Base-by-base conservation (phyloP, 1,140 invertebrate genomes). In the Araneus ventricosus region DNA sequence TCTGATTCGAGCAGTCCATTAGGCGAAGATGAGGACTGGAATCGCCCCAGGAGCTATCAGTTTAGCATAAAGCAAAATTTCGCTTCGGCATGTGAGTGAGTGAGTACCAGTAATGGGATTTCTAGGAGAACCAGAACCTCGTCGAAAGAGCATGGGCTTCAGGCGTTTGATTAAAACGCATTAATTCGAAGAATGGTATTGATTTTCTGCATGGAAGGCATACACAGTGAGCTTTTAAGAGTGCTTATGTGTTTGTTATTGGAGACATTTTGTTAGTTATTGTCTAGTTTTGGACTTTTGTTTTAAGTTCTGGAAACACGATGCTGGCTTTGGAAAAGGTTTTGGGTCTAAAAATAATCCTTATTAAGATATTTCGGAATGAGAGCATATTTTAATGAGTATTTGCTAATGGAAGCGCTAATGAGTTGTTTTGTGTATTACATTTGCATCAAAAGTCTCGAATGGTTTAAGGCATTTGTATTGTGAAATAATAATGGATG, bases 151-250 rank as follows among this genome's bases (percentile, higher is more conserved):
- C 14, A 14, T 84, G 82, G 14, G 82, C 82, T 84, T 30, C 82
- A n/a, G 82, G 82, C 39, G 82, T 30, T 84, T 84, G 82, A 84
- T 84, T 84, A 84, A 30, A 52, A 30, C 82, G 82, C 82, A 84
- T 84, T 84, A 84, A 84, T 84, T 84, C 45, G 82, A 84, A 57
- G 82, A 84, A 84, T 84, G 82, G 82, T 84, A 84, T 84, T 84
- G 82, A 84, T 84, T 84, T 84, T 84, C 45, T 30, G 82, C 24
- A 57, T 34, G 34, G 8, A 57, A 45, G 24, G 14, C 41, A 84
- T 17, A 52, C 41, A 52, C 41, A 30, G 45, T n/a, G 82, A 24
- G 41, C 41, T 84, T 84, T 84, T 84, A 84, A 84, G 22, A n/a
- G 82, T 84, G 30, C 82, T 84, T 84, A 84, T 45, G 17, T 57